Evolutionary conservation across 2,797 vertebrate species (phyloP), one percentile per base, ranked within the genome.

Genomic region (Pampus argenteus): DNA sequence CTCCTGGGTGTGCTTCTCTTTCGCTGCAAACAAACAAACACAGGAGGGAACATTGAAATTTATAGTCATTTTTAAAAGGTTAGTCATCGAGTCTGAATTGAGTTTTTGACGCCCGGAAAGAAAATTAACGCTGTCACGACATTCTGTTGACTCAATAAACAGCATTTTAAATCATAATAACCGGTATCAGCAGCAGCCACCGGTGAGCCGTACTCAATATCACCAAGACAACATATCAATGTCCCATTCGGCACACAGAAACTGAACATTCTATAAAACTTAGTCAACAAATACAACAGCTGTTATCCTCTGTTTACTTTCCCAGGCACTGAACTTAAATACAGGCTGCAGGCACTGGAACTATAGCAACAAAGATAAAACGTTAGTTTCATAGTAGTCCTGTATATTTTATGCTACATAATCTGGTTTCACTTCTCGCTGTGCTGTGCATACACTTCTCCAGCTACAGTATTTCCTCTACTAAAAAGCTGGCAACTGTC

Each of bases 261-360:
- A 91, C 85, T 77, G 68, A 8, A 74, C 74, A 76, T 82, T 87
- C 78, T 81, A 86, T 91, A 91, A 90, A 92, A 89, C 48, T 1
- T 85, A 78, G 91, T 94, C 90, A 93, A 94, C 78, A 87, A 87
- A 82, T 83, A 72, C 83, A 92, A 90, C 95, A 95, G 93, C 94
- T 95, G 94, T 82, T 85, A 74, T 85, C 68, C 83, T 59, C 79
- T 96, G 94, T 96, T 97, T 95, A 91, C 92, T 91, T 95, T 93
- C 91, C 91, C 94, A 93, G 85, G 75, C 83, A 45, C 73, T 88
- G 86, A 83, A 84, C 89, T 82, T 88, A 86, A 76, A 90, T 77
- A 89, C 78, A 78, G 64, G 66, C 73, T 52, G 52, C 75, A 85
- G 71, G 64, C 58, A 22, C 66, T 29, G 75, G 52, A 86, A 66